Conservation (phyloP, 2,888 invertebrate genomes). For the Acanthoscelides obtectus region DNA sequence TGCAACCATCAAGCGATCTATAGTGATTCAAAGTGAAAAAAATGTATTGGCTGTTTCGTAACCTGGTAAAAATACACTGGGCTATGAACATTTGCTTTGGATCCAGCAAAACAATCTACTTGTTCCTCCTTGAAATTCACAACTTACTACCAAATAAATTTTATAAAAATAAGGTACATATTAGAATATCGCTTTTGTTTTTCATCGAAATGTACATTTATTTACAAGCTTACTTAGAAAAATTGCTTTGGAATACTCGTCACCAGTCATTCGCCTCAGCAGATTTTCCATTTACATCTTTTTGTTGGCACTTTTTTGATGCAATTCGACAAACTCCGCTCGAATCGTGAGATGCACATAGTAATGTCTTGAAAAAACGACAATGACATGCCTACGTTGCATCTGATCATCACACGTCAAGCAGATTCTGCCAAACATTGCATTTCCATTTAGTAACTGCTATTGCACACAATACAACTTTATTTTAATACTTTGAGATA, state of each 20-base stretch:
- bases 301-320: neutral
- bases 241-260: neutral
- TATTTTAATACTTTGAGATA: neutral
- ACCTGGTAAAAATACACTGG: too few relatives aligned
- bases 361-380: too few relatives aligned
- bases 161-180: neutral
- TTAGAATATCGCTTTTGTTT: neutral
- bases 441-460: neutral
- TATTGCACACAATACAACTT: neutral
- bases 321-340: too few relatives aligned
- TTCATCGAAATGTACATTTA: neutral
- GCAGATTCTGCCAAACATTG: too few relatives aligned
- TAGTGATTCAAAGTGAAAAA: too few relatives aligned
- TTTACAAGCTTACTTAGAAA: neutral
- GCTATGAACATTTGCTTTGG: neutral
- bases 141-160: neutral
- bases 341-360: too few relatives aligned
- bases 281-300: neutral
- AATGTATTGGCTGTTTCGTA: too few relatives aligned
- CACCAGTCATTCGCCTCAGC: neutral
- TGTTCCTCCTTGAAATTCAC: neutral
- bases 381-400: too few relatives aligned
- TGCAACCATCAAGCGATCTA: too few relatives aligned
- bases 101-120: neutral
- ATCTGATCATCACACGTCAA: too few relatives aligned